Evolutionary conservation across 2,888 invertebrate genomes (phyloP), one percentile per base, ranked within the genome.

Genomic region (Trimorus sp.): DNA sequence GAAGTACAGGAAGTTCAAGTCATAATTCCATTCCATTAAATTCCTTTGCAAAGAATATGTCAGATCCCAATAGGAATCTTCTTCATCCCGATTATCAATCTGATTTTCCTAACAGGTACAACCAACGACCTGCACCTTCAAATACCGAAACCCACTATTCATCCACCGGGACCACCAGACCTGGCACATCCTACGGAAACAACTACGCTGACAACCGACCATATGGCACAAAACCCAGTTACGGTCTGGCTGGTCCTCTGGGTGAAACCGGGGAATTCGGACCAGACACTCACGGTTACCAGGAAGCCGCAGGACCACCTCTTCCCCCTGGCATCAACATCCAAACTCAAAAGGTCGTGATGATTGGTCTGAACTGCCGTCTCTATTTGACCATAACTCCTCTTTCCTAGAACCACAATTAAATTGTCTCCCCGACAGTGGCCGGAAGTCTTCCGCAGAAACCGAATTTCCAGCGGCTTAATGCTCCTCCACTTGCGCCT

Each of bases 161-260:
- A n/a, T n/a, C n/a, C n/a, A n/a, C 83, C 16, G 75, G 83, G n/a
- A 75, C 78, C 40, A 74, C 60, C 38, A 14, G 78, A 71, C 80
- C 83, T 40, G 83, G 80, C 59, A 80, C 58, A 58, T 26, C 83
- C 68, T 80, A 83, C 62, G 82, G 82, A 49, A 36, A n/a, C 71
- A 82, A 71, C 71, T 82, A 75, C 36, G 78, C 53, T 8, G 83
- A 80, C 54, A 75, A 51, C 51, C 80, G 80, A 38, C 83, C 83
- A 62, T 78, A 78, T 26, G 66, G 71, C 16, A 16, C 58, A 0
- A 83, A 79, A 40, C 83, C 83, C 4, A 26, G 40, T 63, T 79
- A 71, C 14, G 78, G 78, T 7, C 9, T 76, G 51, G 51, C 59
- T 11, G 79, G 79, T 1, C 40, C 78, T 26, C 16, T 73, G 6